These are phyloP conservation scores for Steatocranus sp. DNA, from an alignment of 2,797 vertebrate species.

Conservation along the genomic window DNA sequence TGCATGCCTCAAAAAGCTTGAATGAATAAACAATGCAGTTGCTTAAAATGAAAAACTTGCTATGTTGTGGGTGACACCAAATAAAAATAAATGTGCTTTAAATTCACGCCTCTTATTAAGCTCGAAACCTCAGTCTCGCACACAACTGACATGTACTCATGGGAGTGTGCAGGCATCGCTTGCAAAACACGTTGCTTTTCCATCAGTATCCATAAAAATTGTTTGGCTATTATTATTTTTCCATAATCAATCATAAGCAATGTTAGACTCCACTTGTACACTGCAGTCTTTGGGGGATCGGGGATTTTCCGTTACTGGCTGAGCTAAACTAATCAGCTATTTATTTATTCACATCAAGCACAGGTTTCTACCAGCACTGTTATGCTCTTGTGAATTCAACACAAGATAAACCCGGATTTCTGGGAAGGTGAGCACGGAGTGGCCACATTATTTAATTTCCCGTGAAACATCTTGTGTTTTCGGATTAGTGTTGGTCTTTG, in stretches of 20 bases:
- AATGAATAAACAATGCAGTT: not conserved
- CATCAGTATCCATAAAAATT: slow-evolving; percentile 33
- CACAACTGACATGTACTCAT: not conserved
- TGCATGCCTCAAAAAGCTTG: not conserved
- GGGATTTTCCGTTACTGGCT: slow-evolving; percentile 34
- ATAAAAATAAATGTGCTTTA: not conserved
- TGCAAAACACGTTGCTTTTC: slow-evolving; percentile 27
- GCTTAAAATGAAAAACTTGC: not conserved
- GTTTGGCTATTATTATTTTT: slow-evolving; percentile 41
- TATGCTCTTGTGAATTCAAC: slow-evolving; percentile 43
- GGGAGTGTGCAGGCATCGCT: not conserved
- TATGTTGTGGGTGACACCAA: not conserved
- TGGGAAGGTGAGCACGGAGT: slow-evolving; percentile 49
- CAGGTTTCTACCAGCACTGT: slow-evolving; percentile 20
- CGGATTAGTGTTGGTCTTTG: slow-evolving; percentile 34
- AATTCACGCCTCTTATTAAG: not conserved
- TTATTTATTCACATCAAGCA: slow-evolving; percentile 53
- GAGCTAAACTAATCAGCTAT: slow-evolving; percentile 47
- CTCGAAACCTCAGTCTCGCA: slow-evolving; percentile 1
- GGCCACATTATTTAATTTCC: slow-evolving; percentile 58
- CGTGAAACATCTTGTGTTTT: slow-evolving; percentile 57
- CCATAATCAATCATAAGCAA: slow-evolving; percentile 31
- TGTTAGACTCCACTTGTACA: slow-evolving; percentile 6
- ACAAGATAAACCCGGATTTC: slow-evolving; percentile 59
- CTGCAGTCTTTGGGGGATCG: not conserved